Evolutionary conservation across 2,888 invertebrate species (phyloP).

Genomic region (Digitonthophagus gazella): DNA sequence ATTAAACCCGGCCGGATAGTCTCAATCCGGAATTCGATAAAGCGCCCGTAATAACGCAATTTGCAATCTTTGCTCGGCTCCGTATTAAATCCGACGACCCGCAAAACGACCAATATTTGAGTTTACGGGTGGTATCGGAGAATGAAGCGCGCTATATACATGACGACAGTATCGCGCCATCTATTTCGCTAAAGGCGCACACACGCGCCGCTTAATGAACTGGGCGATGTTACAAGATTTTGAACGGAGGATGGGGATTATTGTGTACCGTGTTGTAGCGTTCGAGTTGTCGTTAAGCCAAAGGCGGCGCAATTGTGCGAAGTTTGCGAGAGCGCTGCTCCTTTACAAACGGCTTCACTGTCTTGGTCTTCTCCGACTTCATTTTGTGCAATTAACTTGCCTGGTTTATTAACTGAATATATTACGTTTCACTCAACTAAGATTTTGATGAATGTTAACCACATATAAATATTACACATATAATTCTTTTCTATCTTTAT

Average conservation of each 20-base stretch:
- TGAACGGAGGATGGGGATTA: constrained; percentile 2
- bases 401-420: not conserved
- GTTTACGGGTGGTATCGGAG: no score
- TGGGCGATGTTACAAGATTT: constrained; percentile 5
- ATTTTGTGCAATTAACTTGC: not conserved
- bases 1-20: no score
- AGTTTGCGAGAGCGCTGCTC: constrained; percentile 2
- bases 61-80: no score
- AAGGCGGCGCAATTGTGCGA: constrained; percentile 1
- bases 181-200: not conserved
- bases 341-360: not conserved
- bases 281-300: constrained; percentile 10
- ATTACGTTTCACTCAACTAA: not conserved
- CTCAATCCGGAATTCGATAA: no score
- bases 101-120: no score
- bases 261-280: constrained; percentile 9
- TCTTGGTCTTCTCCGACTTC: not conserved
- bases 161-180: not conserved
- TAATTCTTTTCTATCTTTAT: no score
- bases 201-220: constrained; percentile 5
- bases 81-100: no score
- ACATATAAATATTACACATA: no score
- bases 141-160: not conserved
- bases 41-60: no score
- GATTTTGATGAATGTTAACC: not conserved